phyloP scores from a whole-genome alignment of 2,113 vertebrate genomes.

The Mormyrus lacerda region DNA sequence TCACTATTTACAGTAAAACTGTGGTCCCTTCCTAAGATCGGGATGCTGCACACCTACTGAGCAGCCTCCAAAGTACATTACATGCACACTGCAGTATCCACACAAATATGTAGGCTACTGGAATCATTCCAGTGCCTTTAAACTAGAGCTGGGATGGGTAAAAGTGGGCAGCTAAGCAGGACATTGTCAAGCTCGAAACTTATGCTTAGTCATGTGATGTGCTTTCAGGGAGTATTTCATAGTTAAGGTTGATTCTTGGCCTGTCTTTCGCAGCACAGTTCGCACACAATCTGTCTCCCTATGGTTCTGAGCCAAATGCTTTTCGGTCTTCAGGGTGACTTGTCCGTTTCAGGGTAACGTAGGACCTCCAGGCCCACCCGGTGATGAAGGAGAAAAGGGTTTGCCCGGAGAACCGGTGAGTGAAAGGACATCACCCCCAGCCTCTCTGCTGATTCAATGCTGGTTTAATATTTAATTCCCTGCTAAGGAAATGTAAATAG shows the following conservation, averaged over 20 bases:
- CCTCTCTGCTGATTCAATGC: background rate
- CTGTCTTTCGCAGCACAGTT: background rate
- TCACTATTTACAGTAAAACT: background rate
- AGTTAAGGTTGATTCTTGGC: background rate
- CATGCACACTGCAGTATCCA: background rate
- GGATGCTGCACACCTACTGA: background rate
- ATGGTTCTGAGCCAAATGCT: background rate
- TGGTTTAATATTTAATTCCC: background rate
- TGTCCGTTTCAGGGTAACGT: background rate
- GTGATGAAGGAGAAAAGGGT: conserved; percentile 16
- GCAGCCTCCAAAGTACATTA: background rate
- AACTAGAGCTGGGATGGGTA: background rate
- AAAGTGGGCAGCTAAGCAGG: background rate
- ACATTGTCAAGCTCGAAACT: background rate
- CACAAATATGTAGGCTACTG: background rate
- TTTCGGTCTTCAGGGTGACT: background rate
- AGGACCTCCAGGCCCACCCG: background rate
- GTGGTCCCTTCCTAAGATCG: background rate
- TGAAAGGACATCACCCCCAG: background rate
- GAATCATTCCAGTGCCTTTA: background rate
- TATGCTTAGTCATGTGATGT: background rate
- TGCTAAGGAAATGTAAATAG: background rate
- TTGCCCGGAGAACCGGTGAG: conserved; percentile 25
- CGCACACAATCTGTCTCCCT: too few relatives aligned
- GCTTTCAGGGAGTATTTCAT: background rate